phyloP scores from a whole-genome alignment of 2,113 vertebrate genomes.

The Apaloderma vittatum region DNA sequence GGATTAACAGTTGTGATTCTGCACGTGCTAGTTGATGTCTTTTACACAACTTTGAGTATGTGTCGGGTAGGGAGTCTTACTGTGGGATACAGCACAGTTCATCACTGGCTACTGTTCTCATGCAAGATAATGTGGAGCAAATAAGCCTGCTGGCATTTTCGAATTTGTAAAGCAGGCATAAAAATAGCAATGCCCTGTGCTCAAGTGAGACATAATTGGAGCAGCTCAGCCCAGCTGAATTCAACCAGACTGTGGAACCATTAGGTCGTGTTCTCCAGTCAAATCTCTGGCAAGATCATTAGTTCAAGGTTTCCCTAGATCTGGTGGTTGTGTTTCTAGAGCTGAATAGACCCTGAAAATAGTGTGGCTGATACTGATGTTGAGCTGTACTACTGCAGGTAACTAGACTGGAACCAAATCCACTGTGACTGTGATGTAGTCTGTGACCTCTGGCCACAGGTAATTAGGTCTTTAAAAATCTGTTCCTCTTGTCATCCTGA shows the following conservation, averaged over 20 bases:
- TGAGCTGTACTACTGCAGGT: neutral
- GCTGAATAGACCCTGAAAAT: neutral
- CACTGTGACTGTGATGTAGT: neutral
- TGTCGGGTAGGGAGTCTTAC: neutral
- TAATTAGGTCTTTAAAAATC: neutral
- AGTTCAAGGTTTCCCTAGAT: neutral
- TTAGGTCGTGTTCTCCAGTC: neutral
- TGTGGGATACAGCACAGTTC: neutral
- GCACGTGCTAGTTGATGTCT: neutral
- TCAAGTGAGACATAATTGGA: neutral
- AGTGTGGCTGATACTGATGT: neutral
- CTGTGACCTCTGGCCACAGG: neutral
- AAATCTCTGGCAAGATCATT: neutral
- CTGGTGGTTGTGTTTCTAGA: neutral
- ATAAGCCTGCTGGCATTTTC: neutral
- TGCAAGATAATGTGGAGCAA: neutral
- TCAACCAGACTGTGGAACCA: neutral
- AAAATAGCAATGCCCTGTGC: neutral
- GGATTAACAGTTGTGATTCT: neutral
- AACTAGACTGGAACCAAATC: neutral
- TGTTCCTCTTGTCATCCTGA: neutral
- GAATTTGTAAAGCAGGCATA: neutral
- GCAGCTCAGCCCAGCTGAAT: neutral
- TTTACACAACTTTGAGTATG: neutral
- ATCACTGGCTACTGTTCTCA: neutral